Evolutionary conservation across 2,888 invertebrate species (phyloP).

Genomic region (Apamea monoglypha): DNA sequence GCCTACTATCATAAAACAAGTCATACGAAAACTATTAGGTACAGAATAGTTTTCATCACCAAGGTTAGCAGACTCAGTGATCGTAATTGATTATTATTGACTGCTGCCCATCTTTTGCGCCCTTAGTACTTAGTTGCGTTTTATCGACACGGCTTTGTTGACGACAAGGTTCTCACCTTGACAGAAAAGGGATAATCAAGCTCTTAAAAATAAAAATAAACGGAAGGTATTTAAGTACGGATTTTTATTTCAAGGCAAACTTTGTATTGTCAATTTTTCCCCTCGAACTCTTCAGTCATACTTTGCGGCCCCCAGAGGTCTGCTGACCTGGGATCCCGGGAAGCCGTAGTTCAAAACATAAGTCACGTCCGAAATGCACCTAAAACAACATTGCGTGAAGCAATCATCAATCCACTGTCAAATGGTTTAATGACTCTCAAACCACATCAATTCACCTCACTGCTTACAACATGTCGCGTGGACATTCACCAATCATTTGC

Average conservation of each 20-base stretch:
- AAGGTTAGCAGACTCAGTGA: neutral
- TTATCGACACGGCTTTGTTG: neutral
- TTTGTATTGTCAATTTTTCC: neutral
- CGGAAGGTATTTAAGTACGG: too few relatives aligned
- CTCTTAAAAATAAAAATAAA: neutral
- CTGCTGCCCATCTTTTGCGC: neutral
- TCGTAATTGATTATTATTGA: neutral
- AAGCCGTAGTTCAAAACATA: neutral
- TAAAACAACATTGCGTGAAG: neutral
- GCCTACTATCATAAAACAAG: neutral
- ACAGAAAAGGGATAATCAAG: neutral
- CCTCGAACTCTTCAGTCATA: neutral
- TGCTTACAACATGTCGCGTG: constrained; percentile 37
- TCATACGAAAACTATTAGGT: neutral
- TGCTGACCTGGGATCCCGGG: neutral
- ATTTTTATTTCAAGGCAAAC: neutral
- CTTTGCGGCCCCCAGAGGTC: neutral
- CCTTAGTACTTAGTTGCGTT: neutral
- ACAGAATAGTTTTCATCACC: neutral
- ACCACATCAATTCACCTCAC: constrained; percentile 23
- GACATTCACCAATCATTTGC: constrained; percentile 42
- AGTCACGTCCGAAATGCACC: neutral
- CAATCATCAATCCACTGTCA: neutral
- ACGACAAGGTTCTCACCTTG: neutral
- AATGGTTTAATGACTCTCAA: constrained; percentile 10